Conservation (phyloP, 1,140 invertebrate genomes). For the Brachionus rubens region DNA sequence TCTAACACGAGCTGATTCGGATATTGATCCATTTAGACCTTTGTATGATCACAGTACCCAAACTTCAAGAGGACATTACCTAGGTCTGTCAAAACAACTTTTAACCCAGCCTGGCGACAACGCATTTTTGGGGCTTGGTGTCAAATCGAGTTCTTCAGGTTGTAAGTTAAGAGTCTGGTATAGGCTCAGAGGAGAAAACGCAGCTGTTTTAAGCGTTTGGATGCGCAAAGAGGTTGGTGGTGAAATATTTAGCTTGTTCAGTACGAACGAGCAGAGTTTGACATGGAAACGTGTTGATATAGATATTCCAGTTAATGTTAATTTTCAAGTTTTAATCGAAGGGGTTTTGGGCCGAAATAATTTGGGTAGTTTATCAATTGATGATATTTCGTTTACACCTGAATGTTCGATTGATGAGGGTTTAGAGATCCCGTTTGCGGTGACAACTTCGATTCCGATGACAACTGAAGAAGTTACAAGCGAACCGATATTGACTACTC, state of each 20-base stretch:
- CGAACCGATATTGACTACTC: background rate
- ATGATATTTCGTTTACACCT: constrained; percentile 57
- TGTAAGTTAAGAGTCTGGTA: constrained; percentile 29
- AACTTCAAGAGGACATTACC: background rate
- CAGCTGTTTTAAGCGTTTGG: background rate
- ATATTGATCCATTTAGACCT: background rate
- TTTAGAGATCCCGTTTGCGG: background rate
- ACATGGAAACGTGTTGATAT: constrained; percentile 32
- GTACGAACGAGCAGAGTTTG: background rate
- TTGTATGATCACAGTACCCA: constrained; percentile 22
- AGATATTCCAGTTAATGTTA: background rate
- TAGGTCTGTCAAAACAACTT: background rate
- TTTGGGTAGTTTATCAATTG: constrained; percentile 55
- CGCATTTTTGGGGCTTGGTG: background rate
- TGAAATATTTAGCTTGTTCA: background rate
- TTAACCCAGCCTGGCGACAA: background rate
- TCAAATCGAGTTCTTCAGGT: background rate
- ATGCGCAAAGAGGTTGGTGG: background rate
- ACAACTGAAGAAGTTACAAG: background rate
- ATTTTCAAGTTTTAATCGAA: constrained; percentile 64
- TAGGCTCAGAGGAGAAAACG: background rate
- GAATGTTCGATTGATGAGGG: constrained; percentile 48
- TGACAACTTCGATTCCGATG: background rate
- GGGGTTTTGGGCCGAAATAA: constrained; percentile 67
- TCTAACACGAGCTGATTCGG: background rate